A percentile compares a stretch with the other conserved stretches of the same genome.
Evolutionary conservation across 2,113 vertebrate species (phyloP).

Genomic region (Cisticola juncidis): DNA sequence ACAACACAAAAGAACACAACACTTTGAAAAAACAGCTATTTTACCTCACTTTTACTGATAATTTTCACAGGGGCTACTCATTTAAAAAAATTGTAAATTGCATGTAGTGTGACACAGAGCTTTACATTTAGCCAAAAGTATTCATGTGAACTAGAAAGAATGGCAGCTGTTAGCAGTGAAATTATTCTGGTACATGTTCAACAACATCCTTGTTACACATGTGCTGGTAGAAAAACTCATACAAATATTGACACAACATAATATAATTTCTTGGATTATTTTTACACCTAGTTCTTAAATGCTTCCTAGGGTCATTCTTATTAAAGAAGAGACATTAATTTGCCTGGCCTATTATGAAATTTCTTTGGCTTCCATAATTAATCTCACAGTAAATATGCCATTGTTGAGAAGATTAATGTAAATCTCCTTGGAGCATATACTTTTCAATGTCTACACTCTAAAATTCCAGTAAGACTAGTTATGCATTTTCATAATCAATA

Average conservation of each 20-base stretch:
- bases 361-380: slow-evolving; percentile 19
- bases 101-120: background rate
- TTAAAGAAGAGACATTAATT: background rate
- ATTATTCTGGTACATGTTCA: background rate
- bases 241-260: background rate
- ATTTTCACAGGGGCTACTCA: background rate
- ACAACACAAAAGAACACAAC: background rate
- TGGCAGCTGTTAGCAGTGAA: background rate
- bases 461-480: background rate
- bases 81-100: background rate
- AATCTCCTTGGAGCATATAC: background rate
- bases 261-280: background rate
- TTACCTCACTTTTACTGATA: background rate
- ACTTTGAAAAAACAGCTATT: background rate
- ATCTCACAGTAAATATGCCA: background rate
- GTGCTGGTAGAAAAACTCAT: background rate
- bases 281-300: background rate
- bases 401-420: background rate
- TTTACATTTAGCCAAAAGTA: background rate
- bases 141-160: background rate
- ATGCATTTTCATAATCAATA: background rate
- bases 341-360: background rate
- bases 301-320: background rate
- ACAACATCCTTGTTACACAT: background rate
- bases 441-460: background rate